A percentile compares a stretch with the other conserved stretches of the same genome.
Conservation (phyloP, 2,797 vertebrate genomes). For the Ctenosaura bakeri region DNA sequence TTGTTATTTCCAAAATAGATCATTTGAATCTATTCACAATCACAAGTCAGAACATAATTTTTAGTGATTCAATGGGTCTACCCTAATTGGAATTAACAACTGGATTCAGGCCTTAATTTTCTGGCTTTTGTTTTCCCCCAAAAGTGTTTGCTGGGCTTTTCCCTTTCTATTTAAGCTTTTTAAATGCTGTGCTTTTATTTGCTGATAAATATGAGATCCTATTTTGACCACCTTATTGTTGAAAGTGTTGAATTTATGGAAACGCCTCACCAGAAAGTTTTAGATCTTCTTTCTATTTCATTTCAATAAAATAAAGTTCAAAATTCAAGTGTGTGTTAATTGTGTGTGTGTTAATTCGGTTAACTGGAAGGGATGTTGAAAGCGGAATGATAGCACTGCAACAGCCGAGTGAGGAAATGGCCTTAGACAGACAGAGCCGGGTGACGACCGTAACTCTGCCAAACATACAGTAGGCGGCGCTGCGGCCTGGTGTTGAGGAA, state of each 20-base stretch:
- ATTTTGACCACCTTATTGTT: not conserved
- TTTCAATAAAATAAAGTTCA: slow-evolving; percentile 16
- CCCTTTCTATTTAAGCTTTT: not conserved
- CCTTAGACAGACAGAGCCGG: not conserved
- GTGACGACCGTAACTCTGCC: not conserved
- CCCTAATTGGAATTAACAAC: too few relatives aligned
- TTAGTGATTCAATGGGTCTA: too few relatives aligned
- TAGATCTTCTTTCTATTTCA: not conserved
- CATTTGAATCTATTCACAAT: too few relatives aligned
- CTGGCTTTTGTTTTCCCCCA: not conserved
- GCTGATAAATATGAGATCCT: not conserved
- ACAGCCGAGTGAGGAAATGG: too few relatives aligned
- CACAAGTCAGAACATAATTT: too few relatives aligned
- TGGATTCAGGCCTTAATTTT: not conserved
- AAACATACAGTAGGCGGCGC: not conserved
- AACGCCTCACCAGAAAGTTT: not conserved
- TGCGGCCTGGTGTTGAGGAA: not conserved
- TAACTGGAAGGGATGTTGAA: not conserved
- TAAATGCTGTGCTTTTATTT: not conserved
- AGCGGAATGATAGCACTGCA: too few relatives aligned
- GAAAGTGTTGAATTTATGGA: slow-evolving; percentile 8
- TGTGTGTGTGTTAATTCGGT: not conserved
- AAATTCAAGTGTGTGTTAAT: slow-evolving; percentile 15
- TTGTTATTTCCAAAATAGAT: too few relatives aligned
- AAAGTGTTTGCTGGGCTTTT: not conserved